phyloP scores from a whole-genome alignment of 2,888 invertebrate genomes.

The Melanostoma scalare region DNA sequence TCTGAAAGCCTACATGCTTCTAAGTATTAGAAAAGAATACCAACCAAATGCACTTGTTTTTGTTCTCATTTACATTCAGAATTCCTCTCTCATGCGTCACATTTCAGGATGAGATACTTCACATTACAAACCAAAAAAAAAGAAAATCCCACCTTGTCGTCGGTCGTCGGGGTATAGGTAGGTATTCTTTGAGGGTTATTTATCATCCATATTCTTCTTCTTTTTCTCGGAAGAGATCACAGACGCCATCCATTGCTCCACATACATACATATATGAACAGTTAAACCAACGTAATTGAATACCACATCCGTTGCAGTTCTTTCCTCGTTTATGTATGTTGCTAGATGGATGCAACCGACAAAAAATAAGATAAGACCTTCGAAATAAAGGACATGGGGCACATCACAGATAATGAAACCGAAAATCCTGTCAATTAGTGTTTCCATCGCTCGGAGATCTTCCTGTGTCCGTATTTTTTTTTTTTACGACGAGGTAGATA shows the following conservation, averaged over 20 bases:
- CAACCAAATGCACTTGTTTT: conserved; percentile 47
- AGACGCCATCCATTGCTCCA: conserved; percentile 35
- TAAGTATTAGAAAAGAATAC: conserved; percentile 45
- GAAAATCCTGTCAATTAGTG: conserved; percentile 64
- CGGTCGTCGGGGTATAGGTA: conserved; percentile 12
- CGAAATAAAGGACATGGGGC: conserved; percentile 37
- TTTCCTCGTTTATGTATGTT: conserved; percentile 53
- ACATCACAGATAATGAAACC: conserved; percentile 54
- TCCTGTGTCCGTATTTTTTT: not conserved
- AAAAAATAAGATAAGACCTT: conserved; percentile 1
- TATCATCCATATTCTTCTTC: conserved; percentile 29
- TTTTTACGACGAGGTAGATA: not conserved
- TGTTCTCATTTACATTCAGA: conserved; percentile 18
- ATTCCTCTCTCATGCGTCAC: conserved; percentile 36
- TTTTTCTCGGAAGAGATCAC: conserved; percentile 47
- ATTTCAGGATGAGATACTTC: conserved; percentile 44
- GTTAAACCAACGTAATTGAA: conserved; percentile 53
- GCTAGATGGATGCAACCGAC: conserved; percentile 8
- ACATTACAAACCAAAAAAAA: conserved; percentile 9
- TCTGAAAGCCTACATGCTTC: conserved; percentile 42
- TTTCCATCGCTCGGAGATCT: conserved; percentile 1
- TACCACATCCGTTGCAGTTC: conserved; percentile 61
- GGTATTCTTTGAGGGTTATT: conserved; percentile 43
- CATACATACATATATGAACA: conserved; percentile 8
- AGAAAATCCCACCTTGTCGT: conserved; percentile 11